Evolutionary conservation across 2,113 vertebrate genomes (phyloP).

Genomic region (Felis catus): DNA sequence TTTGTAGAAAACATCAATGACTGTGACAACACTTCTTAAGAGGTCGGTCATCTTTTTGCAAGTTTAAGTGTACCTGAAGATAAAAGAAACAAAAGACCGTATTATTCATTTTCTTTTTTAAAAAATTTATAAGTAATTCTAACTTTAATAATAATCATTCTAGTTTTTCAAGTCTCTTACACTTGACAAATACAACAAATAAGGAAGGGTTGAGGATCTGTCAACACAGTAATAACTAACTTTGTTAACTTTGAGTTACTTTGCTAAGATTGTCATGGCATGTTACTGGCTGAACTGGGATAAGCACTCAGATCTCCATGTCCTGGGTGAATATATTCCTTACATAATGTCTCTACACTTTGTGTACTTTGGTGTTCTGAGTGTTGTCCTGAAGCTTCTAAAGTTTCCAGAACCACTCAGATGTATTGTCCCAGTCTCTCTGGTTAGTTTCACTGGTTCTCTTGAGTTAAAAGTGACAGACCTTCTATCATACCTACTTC

Average conservation of each 20-base stretch:
- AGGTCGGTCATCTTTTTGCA: slow-evolving; percentile 80
- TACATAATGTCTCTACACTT: not conserved
- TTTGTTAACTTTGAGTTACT: slow-evolving; percentile 22
- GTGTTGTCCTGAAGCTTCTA: not conserved
- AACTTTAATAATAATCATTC: not conserved
- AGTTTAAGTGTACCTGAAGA: slow-evolving; percentile 70
- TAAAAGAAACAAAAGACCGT: not conserved
- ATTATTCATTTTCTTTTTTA: not conserved
- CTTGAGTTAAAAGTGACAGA: not conserved
- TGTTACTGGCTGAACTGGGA: not conserved
- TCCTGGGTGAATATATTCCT: not conserved
- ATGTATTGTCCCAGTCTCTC: not conserved
- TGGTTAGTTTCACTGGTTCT: slow-evolving; percentile 19
- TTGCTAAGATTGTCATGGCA: not conserved
- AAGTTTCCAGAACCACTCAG: not conserved
- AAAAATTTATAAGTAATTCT: not conserved
- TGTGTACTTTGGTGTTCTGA: not conserved
- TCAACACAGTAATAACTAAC: not conserved
- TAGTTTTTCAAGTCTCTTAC: not conserved
- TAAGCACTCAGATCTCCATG: not conserved
- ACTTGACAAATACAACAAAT: not conserved
- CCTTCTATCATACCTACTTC: not conserved
- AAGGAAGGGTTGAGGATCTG: not conserved
- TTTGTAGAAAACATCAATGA: slow-evolving; percentile 81
- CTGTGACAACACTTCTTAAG: slow-evolving; percentile 80